A percentile compares a stretch with the other conserved stretches of the same genome.
Evolutionary conservation across 2,113 vertebrate species (phyloP).

Genomic region (Notothenia coriiceps): DNA sequence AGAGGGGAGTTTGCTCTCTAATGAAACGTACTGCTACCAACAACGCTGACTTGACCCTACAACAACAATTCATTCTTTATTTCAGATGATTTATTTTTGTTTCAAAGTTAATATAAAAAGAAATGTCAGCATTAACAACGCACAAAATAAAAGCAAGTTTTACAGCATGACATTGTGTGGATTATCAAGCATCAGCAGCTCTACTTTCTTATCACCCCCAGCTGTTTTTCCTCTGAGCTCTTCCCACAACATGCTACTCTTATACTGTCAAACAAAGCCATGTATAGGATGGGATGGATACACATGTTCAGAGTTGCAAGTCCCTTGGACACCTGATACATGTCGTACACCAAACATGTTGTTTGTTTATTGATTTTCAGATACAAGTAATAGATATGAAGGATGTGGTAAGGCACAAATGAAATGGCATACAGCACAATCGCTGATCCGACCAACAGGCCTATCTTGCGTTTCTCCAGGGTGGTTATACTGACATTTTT

Average conservation of each 20-base stretch:
- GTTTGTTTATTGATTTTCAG: rapidly evolving
- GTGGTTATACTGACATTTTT: conserved; percentile 74
- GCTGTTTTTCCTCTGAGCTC: conserved; percentile 25
- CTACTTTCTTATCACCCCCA: neutral
- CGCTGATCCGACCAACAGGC: conserved; percentile 76
- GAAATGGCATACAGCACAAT: conserved; percentile 83
- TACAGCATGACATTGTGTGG: neutral
- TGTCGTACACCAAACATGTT: conserved; percentile 10
- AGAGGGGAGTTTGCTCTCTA: neutral
- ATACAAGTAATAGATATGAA: conserved; percentile 68
- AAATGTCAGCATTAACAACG: neutral
- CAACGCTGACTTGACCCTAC: too few species aligned
- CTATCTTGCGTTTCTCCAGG: conserved; percentile 82
- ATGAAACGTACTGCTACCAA: neutral
- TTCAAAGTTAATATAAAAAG: neutral
- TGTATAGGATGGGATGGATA: conserved; percentile 88
- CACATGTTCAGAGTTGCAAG: conserved; percentile 88
- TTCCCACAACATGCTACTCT: conserved; percentile 70
- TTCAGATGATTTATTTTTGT: neutral
- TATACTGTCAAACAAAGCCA: conserved; percentile 83
- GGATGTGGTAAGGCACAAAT: conserved; percentile 87
- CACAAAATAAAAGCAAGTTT: neutral
- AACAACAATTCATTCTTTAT: neutral
- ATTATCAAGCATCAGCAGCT: neutral
- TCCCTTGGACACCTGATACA: conserved; percentile 83